phyloP scores from a whole-genome alignment of 2,113 vertebrate genomes.

The Osmerus mordax region DNA sequence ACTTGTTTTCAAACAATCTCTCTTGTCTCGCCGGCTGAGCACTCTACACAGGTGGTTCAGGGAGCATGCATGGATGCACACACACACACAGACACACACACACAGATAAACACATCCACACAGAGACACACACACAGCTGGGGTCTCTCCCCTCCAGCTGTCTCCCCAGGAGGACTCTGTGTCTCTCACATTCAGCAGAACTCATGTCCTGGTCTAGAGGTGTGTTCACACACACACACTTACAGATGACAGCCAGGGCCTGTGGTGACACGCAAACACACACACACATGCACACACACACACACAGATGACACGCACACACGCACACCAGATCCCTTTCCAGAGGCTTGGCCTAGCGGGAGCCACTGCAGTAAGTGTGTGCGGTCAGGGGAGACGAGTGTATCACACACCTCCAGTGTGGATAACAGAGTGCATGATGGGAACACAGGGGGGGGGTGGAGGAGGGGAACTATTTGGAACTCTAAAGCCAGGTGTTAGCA shows the following conservation, averaged over 20 bases:
- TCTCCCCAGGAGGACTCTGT: too few species aligned
- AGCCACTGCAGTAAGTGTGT: conserved; percentile 25
- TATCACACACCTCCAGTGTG: conserved; percentile 31
- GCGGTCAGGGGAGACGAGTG: conserved; percentile 37
- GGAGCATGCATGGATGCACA: background rate
- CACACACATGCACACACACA: background rate
- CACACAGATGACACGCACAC: background rate
- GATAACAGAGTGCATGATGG: conserved; percentile 60
- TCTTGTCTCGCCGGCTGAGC: background rate
- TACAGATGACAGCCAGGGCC: background rate
- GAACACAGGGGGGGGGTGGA: conserved; percentile 33
- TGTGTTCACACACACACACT: background rate
- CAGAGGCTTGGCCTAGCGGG: background rate
- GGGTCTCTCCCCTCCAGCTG: too few species aligned
- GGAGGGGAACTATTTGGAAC: conserved; percentile 54
- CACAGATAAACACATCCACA: too few species aligned
- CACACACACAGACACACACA: too few species aligned
- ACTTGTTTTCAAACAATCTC: background rate
- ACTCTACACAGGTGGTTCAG: conserved; percentile 3
- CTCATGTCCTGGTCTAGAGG: too few species aligned
- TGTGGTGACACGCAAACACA: conserved; percentile 2
- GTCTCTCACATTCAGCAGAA: too few species aligned
- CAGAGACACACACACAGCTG: background rate
- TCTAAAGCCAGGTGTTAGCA: conserved; percentile 75
- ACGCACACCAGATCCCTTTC: background rate